Evolutionary conservation across 1,140 invertebrate species (phyloP).

Genomic region (Cherax destructor): DNA sequence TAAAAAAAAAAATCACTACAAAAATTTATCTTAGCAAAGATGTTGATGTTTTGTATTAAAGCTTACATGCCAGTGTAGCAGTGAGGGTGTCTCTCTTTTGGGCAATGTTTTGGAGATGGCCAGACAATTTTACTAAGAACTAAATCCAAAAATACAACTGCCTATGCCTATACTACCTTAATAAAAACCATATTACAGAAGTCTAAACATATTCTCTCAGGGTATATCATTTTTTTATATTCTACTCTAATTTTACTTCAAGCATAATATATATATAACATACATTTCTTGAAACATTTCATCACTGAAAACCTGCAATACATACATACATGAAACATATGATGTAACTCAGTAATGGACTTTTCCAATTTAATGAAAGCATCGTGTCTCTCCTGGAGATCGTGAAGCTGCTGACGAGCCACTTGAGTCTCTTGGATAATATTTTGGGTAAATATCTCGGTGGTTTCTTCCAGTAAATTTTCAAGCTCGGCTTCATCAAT

Average conservation of each 20-base stretch:
- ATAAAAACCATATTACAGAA: too few relatives aligned
- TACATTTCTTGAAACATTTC: not conserved
- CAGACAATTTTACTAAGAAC: too few relatives aligned
- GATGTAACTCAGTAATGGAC: conserved; percentile 29
- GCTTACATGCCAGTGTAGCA: too few relatives aligned
- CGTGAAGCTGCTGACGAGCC: conserved; percentile 26
- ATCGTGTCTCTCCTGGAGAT: conserved; percentile 49
- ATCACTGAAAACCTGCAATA: not conserved
- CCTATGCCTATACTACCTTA: too few relatives aligned
- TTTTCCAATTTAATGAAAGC: conserved; percentile 49
- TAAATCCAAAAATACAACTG: not conserved
- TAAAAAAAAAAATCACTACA: too few relatives aligned
- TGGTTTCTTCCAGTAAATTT: conserved; percentile 36
- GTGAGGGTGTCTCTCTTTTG: too few relatives aligned
- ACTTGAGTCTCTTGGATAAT: conserved; percentile 35
- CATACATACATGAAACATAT: conserved; percentile 43
- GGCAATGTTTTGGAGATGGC: too few relatives aligned
- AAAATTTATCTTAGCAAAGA: too few relatives aligned
- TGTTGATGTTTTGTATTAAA: too few relatives aligned
- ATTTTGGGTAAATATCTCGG: conserved; percentile 49
- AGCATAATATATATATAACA: not conserved
- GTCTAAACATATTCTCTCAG: too few relatives aligned
- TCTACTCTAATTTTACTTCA: not conserved
- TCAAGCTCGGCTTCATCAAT: conserved; percentile 44
- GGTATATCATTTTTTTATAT: not conserved